phyloP scores from a whole-genome alignment of 2,888 invertebrate species.

The Campoplex nolae region DNA sequence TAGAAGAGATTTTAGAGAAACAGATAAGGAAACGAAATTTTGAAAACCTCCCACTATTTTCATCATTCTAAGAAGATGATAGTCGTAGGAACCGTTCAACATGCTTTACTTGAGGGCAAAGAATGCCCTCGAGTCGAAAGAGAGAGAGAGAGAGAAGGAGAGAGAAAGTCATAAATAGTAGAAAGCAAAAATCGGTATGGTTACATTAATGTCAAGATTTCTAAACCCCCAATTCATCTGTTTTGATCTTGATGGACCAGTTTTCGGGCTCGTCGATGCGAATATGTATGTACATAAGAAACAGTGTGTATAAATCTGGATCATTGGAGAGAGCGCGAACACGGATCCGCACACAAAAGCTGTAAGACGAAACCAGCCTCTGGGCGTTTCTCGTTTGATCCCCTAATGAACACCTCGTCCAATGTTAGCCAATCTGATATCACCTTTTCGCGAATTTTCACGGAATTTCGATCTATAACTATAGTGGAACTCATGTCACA shows the following conservation, averaged over 20 bases:
- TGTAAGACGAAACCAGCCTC: conserved; percentile 39
- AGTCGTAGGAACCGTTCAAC: too few species aligned
- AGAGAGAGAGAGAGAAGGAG: background rate
- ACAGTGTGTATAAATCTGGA: conserved; percentile 27
- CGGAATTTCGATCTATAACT: conserved; percentile 28
- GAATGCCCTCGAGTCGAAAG: background rate
- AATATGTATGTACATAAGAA: conserved; percentile 18
- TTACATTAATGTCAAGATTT: conserved; percentile 31
- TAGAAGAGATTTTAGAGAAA: background rate
- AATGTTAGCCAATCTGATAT: conserved; percentile 46
- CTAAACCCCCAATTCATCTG: conserved; percentile 44
- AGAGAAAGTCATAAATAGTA: conserved; percentile 6
- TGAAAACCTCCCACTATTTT: too few species aligned
- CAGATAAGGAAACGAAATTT: background rate
- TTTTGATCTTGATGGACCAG: conserved; percentile 26
- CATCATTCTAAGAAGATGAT: too few species aligned
- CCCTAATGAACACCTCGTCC: conserved; percentile 56
- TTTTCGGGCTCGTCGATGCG: conserved; percentile 33
- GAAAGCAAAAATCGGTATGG: conserved; percentile 48
- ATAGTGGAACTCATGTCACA: background rate
- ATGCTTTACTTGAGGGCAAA: background rate
- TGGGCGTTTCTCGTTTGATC: conserved; percentile 46
- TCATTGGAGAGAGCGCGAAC: conserved; percentile 44
- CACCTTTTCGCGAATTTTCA: conserved; percentile 20
- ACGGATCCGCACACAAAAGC: background rate